A percentile compares a stretch with the other conserved stretches of the same genome.
Conservation (phyloP, 2,888 invertebrate genomes). For the Pachycephus smyrnensis region DNA sequence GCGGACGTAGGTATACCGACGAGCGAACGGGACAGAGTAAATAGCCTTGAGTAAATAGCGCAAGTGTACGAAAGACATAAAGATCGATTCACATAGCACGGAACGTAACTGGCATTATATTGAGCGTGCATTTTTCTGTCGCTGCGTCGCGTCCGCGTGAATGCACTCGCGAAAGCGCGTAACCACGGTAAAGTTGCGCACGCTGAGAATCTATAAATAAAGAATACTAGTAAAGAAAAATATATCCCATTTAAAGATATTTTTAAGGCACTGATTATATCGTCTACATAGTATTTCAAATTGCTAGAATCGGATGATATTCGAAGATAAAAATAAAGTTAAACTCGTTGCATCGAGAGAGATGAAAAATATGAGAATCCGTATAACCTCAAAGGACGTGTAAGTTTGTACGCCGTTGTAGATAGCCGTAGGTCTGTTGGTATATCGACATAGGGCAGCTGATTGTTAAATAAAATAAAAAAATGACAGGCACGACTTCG, state of each 20-base stretch:
- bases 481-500: background rate
- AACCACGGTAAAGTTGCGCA: background rate
- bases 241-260: no score
- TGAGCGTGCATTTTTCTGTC: background rate
- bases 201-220: background rate
- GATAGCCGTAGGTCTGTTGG: no score
- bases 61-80: background rate
- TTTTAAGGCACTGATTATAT: background rate
- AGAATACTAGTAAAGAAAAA: no score
- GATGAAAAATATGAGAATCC: no score
- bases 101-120: background rate
- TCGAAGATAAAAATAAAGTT: no score
- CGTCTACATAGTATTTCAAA: background rate
- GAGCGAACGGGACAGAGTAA: no score
- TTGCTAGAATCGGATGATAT: background rate
- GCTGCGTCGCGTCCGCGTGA: background rate
- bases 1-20: background rate
- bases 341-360: no score
- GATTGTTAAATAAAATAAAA: background rate
- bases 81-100: background rate
- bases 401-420: no score
- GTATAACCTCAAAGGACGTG: no score
- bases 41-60: background rate
- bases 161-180: background rate
- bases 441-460: no score